Evolutionary conservation across 2,797 vertebrate species (phyloP).

Genomic region (Hylomyscus alleni): DNA sequence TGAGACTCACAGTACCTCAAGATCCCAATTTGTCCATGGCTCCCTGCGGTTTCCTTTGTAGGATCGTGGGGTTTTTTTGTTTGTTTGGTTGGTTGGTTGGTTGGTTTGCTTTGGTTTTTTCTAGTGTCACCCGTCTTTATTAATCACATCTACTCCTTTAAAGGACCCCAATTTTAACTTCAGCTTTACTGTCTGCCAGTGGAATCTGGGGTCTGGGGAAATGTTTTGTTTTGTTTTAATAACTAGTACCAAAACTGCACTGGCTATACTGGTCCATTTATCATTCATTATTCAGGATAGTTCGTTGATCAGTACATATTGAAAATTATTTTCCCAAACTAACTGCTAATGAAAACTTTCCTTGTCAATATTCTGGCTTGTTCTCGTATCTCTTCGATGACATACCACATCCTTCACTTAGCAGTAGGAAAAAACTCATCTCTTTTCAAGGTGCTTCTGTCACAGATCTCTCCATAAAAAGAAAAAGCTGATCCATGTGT

Average conservation of each 20-base stretch:
- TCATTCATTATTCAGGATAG: not conserved
- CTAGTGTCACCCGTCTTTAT: not conserved
- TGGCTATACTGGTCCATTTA: not conserved
- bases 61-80: too few species aligned
- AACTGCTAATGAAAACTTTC: not conserved
- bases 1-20: not conserved
- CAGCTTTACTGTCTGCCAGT: not conserved
- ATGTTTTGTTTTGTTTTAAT: not conserved
- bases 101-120: not conserved
- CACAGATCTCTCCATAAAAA: constrained; percentile 12
- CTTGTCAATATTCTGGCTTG: not conserved
- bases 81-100: too few species aligned
- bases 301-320: not conserved
- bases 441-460: not conserved
- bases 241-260: not conserved
- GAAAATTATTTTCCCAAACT: not conserved
- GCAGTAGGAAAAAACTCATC: not conserved
- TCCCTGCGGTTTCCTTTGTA: not conserved
- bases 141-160: not conserved
- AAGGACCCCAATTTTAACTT: not conserved
- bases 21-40: not conserved
- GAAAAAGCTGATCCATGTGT: constrained; percentile 12
- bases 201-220: not conserved
- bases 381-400: not conserved
- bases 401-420: not conserved